Conservation (phyloP, 2,888 invertebrate species). For the Molanna angustata region DNA sequence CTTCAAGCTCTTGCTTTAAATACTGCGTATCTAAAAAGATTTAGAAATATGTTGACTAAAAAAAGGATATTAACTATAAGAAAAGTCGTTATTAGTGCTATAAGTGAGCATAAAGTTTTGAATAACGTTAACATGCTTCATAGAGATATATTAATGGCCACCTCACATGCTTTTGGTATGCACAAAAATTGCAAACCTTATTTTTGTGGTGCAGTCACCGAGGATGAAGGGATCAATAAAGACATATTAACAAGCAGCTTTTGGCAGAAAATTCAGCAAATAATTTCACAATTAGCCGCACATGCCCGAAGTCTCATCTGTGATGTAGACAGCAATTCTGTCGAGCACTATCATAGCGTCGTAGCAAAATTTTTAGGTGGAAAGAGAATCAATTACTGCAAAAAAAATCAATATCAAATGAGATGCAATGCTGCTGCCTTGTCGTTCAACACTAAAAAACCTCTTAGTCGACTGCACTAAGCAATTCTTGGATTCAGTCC, state of each 20-base stretch:
- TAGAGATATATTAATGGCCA: conserved; percentile 1
- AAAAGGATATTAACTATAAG: background rate
- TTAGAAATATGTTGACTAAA: background rate
- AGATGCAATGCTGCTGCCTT: conserved; percentile 37
- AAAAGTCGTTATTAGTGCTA: background rate
- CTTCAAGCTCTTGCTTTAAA: conserved; percentile 1
- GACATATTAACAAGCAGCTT: conserved; percentile 2
- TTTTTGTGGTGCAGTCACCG: background rate
- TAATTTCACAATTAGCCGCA: conserved; percentile 1
- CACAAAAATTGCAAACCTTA: background rate
- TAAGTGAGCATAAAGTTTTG: background rate
- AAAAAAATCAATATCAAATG: conserved; percentile 36
- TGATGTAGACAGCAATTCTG: conserved; percentile 36
- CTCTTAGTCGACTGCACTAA: conserved; percentile 29
- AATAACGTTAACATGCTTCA: background rate
- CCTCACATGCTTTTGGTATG: conserved; percentile 1
- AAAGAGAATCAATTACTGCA: conserved; percentile 38
- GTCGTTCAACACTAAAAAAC: conserved; percentile 34
- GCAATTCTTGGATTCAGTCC: conserved; percentile 20
- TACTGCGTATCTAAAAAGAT: background rate
- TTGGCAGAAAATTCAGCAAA: background rate
- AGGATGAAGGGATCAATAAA: background rate
- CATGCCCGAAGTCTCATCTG: conserved; percentile 31
- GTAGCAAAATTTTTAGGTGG: conserved; percentile 38
- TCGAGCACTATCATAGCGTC: conserved; percentile 37